A percentile compares a stretch with the other conserved stretches of the same genome.
Conservation (phyloP, 2,888 invertebrate species). For the Octodonta nipae region DNA sequence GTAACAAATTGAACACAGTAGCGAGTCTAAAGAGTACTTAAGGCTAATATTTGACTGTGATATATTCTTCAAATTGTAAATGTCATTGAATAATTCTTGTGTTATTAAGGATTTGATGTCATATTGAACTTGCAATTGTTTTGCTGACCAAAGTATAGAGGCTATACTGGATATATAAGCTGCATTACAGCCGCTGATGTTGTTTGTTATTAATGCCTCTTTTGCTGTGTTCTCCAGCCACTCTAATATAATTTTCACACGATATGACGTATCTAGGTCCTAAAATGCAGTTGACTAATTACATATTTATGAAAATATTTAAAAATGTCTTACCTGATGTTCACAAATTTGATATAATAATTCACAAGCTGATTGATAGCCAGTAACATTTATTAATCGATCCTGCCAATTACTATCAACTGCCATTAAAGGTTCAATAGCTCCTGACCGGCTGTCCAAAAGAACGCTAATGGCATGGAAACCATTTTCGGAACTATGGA, state of each 20-base stretch:
- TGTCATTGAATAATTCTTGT: conserved; percentile 58
- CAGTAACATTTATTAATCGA: conserved; percentile 29
- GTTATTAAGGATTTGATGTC: conserved; percentile 57
- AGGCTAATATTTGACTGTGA: conserved; percentile 57
- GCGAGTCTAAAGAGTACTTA: conserved; percentile 73
- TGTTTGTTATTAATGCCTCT: conserved; percentile 31
- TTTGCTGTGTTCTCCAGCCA: conserved; percentile 56
- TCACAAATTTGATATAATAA: conserved; percentile 66
- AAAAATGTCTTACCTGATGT: conserved; percentile 30
- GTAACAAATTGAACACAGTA: conserved; percentile 75
- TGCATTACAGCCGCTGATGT: conserved; percentile 34
- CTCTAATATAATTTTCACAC: conserved; percentile 52
- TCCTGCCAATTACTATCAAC: conserved; percentile 27
- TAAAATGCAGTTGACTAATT: conserved; percentile 18
- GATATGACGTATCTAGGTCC: conserved; percentile 45
- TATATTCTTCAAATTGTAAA: conserved; percentile 65
- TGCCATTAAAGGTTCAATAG: conserved; percentile 27
- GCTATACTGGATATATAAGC: conserved; percentile 66
- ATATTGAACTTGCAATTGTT: conserved; percentile 35
- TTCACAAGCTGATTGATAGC: conserved; percentile 58
- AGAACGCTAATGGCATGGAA: conserved; percentile 44
- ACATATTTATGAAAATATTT: neutral
- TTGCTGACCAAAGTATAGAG: conserved; percentile 64
- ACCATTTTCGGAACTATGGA: conserved; percentile 48
- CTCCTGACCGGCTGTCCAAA: conserved; percentile 42